Conservation (phyloP, 2,113 vertebrate species). For the Thalassarche chlororhynchos region DNA sequence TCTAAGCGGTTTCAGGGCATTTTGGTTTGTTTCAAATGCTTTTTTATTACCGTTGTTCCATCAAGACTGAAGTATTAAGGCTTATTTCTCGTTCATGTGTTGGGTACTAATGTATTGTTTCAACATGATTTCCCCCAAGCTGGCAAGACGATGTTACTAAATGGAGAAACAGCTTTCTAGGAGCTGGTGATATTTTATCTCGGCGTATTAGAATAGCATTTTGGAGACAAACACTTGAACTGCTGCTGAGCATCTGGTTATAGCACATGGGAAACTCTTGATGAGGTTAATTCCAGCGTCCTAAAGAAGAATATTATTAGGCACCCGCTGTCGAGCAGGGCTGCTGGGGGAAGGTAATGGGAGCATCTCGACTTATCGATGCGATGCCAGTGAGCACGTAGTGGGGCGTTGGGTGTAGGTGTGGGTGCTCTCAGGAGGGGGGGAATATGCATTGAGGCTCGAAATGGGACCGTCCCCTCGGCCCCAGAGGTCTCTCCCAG, state of each 20-base stretch:
- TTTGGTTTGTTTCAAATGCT: background rate
- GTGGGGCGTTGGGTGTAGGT: too few species aligned
- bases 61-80: background rate
- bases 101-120: background rate
- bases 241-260: background rate
- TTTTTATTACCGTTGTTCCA: background rate
- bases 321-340: background rate
- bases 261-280: background rate
- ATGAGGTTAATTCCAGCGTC: background rate
- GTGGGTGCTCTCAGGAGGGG: too few species aligned
- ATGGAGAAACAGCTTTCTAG: background rate
- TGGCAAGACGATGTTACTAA: background rate
- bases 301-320: background rate
- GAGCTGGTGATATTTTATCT: background rate
- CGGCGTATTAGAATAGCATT: background rate
- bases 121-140: background rate
- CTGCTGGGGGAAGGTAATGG: background rate
- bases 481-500: background rate
- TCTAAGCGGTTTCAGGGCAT: background rate
- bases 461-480: background rate
- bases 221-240: background rate
- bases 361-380: too few species aligned
- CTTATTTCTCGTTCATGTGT: background rate
- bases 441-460: background rate
- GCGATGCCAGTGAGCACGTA: accelerated